Base-by-base conservation (phyloP, 2,888 invertebrate species). In the Folsomia candida region DNA sequence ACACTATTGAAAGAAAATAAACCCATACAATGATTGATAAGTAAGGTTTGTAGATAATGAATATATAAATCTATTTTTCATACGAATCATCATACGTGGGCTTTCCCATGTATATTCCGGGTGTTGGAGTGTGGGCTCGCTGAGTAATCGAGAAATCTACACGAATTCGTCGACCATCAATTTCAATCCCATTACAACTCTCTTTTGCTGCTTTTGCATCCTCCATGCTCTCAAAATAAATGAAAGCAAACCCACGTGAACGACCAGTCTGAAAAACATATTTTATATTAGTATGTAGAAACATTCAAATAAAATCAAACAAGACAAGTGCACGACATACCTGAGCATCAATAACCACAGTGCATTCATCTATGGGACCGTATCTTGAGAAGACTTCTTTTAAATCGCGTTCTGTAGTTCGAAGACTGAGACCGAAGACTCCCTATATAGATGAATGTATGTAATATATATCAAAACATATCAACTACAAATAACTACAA, bases 111-210 rank as follows among this genome's bases (percentile, higher is more conserved):
- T 97, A 97, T 80, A 97, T 91, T 69, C 97, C 97, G 6, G 97
- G 97, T 3, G 97, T 98, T 14, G 97, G 97, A 0, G 97, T 96
- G 83, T 97, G 97, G 11, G 97, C 94, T 71, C 97, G 88, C 84
- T 94, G 91, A 57, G 97, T 97, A 81, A 97, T 95, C 4, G 97
- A 97, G 85, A 89, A 97, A 84, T 97, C 97, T 9, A 97, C 97
- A 79, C 97, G 87, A 81, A 97, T 96, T 81, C 91, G 88, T 69
- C 96, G 89, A 0, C 93, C 93, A 84, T 97, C 96, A 65, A 98
- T 91, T 85, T 94, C 94, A 88, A 94, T 92, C 68, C 97, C 97
- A 69, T 91, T 90, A 81, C 95, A 95, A 81, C 92, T 89, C 81
- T 97, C 94, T 85, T 96, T 96, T 6, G 97, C 97, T 69, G 90